These are phyloP conservation scores for Aplidium turbinatum DNA, from an alignment of 23 tunicate species.

Conservation along the genomic window DNA sequence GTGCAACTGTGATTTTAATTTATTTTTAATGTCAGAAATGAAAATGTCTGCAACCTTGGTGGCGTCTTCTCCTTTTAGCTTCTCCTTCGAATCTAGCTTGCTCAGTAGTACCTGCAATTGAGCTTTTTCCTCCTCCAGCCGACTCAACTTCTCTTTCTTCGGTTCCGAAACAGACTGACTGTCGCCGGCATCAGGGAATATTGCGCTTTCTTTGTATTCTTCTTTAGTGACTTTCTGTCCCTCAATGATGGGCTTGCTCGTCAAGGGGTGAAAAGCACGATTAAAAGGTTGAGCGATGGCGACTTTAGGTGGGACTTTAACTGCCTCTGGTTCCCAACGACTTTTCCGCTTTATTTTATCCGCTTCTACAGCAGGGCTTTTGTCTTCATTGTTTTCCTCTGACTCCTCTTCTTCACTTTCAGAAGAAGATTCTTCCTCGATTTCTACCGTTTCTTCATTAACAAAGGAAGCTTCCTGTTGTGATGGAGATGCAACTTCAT, in stretches of 20 bases:
- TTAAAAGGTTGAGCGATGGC: conserved; percentile 49
- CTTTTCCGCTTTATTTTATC: not conserved
- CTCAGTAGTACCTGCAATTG: conserved; percentile 58
- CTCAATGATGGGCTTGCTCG: not conserved
- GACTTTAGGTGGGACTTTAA: conserved; percentile 7
- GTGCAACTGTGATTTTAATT: conserved; percentile 28
- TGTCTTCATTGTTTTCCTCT: too few relatives aligned
- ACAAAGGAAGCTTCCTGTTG: too few relatives aligned
- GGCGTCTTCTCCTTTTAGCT: conserved; percentile 55
- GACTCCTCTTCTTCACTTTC: too few relatives aligned
- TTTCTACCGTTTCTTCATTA: too few relatives aligned
- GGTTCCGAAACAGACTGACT: not conserved
- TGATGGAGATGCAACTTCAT: conserved; percentile 3
- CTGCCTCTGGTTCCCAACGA: conserved; percentile 9
- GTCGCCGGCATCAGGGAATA: not conserved
- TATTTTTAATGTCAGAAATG: conserved; percentile 34
- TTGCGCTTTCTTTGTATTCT: not conserved
- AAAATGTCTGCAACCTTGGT: conserved; percentile 63
- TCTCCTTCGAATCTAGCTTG: conserved; percentile 73
- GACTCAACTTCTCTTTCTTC: conserved; percentile 38
- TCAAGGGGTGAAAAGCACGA: not conserved
- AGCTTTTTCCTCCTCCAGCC: conserved; percentile 69
- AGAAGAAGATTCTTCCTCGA: too few relatives aligned
- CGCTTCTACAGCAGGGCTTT: too few relatives aligned
- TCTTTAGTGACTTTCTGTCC: not conserved